Base-by-base conservation (phyloP, 2,797 vertebrate genomes). In the Myioborus melanocephalus region DNA sequence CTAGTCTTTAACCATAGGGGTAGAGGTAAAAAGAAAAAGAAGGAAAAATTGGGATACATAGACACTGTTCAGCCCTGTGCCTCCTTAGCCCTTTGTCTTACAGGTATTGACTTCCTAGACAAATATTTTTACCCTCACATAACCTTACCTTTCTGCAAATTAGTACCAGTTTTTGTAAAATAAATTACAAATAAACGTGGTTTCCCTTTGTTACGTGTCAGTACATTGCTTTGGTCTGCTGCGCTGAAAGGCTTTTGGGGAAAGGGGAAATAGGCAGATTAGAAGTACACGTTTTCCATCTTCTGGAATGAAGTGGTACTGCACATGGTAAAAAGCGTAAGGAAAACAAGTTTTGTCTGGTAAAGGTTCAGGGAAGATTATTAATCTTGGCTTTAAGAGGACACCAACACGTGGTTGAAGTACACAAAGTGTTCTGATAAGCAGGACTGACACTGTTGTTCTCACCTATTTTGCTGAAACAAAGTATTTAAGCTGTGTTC, bases 281-380 rank as follows among this genome's bases (percentile, higher is more conserved):
- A 80, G 30, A 61, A 0, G 18, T 55, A 37, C 71, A 41, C 6
- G 53, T 52, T 85, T 89, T n/a, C 92, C 84, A 79, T 93, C 94
- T 34, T 5, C 64, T 89, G 95, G 95, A 66, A 80, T 61, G 27
- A 75, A 75, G n/a, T 53, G 72, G 87, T 72, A 93, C 35, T 95
- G 49, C 93, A 75, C 24, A 5, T 14, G 5, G 27, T 55, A 37
- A 65, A 78, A 59, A 10, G 6, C 6, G 8, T 24, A 18, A 66
- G 41, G 16, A 59, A 79, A 85, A 26, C 4, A 2, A 28, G 35
- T 30, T 73, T 68, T 64, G 52, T 23, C 32, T n/a, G 14, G 18
- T 59, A 26, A 63, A 83, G 27, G 21, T 32, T 46, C 43, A 34
- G 24, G 11, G 8, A 19, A 64, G 20, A 50, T 43, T 32, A 10